Percentiles rank a stretch among this genome's conserved stretches.
Conservation (phyloP, 1,140 invertebrate species). For the Aphis gossypii region DNA sequence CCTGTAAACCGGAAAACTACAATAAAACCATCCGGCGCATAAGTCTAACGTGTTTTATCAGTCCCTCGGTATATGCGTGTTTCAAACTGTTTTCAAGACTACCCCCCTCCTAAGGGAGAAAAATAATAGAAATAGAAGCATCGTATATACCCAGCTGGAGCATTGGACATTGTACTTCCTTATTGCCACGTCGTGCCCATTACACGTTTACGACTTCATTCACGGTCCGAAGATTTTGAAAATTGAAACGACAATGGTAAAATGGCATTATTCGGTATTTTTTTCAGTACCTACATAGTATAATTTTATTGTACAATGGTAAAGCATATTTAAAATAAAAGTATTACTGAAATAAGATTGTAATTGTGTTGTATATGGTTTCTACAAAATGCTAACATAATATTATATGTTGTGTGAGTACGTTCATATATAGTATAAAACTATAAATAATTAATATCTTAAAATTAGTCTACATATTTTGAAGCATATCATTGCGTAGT, state of each 20-base stretch:
- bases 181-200: constrained; percentile 42
- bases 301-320: not conserved
- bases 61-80: not conserved
- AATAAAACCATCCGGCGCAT: constrained; percentile 38
- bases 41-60: constrained; percentile 45
- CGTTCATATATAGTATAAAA: too few relatives aligned
- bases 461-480: too few relatives aligned
- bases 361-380: not conserved
- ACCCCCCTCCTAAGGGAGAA: constrained; percentile 12
- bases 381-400: not conserved
- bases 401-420: too few relatives aligned
- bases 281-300: constrained; percentile 15
- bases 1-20: constrained; percentile 37
- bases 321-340: not conserved
- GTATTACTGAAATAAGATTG: not conserved
- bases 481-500: too few relatives aligned
- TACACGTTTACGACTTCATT: constrained; percentile 52
- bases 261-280: not conserved
- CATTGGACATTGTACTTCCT: constrained; percentile 30
- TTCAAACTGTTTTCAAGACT: constrained; percentile 1
- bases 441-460: too few relatives aligned
- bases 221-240: constrained; percentile 56
- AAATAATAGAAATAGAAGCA: constrained; percentile 37
- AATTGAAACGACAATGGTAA: constrained; percentile 50
- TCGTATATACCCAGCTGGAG: not conserved